A percentile compares a stretch with the other conserved stretches of the same genome.
These are phyloP conservation scores for Bombus fervidus DNA, from an alignment of 1,140 invertebrate species.

Conservation along the genomic window DNA sequence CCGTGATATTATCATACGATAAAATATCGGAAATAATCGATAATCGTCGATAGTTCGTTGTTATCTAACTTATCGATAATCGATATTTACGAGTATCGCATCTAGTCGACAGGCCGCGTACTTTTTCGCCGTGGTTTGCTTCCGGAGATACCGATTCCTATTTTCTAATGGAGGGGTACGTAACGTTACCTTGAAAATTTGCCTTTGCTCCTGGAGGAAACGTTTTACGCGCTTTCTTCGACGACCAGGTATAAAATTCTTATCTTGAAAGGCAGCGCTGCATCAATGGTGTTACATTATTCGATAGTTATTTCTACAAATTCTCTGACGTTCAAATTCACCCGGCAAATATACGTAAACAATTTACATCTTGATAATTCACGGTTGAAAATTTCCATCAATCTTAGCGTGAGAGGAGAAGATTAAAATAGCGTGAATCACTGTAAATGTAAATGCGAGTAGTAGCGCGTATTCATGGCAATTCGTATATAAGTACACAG, in stretches of 20 bases:
- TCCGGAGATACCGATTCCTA: neutral
- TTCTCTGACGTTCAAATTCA: neutral
- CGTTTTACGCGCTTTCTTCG: neutral
- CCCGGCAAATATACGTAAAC: constrained; percentile 25
- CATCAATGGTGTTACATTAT: neutral
- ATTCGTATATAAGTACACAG: too few relatives aligned
- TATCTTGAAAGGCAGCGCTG: neutral
- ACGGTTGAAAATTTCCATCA: constrained; percentile 10
- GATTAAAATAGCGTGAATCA: neutral
- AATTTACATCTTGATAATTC: constrained; percentile 32
- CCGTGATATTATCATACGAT: neutral
- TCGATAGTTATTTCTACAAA: constrained; percentile 28
- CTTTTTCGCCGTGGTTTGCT: neutral
- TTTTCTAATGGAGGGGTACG: too few relatives aligned
- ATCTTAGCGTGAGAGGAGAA: too few relatives aligned
- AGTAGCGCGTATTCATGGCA: too few relatives aligned
- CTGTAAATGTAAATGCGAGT: too few relatives aligned
- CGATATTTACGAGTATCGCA: neutral
- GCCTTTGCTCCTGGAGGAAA: constrained; percentile 7
- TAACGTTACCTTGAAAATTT: constrained; percentile 27
- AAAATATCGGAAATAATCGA: neutral
- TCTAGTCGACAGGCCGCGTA: neutral
- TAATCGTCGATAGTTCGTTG: neutral
- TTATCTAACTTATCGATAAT: neutral
- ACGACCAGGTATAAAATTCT: neutral